These are phyloP conservation scores for Parascotia fuliginaria DNA, from an alignment of 2,888 invertebrate genomes.

Conservation along the genomic window DNA sequence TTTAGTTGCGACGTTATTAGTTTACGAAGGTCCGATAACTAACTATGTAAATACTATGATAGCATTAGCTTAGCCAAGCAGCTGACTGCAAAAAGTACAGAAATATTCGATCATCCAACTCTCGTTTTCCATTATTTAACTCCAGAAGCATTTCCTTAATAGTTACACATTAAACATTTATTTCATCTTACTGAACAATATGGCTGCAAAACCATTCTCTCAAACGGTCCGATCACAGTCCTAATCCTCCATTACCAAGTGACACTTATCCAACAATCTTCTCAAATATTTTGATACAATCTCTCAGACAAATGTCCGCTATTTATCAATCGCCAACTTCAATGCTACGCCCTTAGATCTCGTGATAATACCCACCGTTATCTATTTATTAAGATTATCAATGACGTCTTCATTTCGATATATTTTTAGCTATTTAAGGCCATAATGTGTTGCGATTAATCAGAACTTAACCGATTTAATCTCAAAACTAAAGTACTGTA, in stretches of 20 bases:
- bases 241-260: conserved; percentile 72
- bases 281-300: conserved; percentile 85
- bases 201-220: conserved; percentile 42
- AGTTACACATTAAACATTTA: background rate
- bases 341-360: conserved; percentile 61
- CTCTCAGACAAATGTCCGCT: conserved; percentile 78
- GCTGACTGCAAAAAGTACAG: too few relatives aligned
- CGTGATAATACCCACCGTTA: conserved; percentile 68
- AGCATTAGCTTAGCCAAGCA: too few relatives aligned
- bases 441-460: conserved; percentile 63
- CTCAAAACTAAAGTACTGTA: conserved; percentile 24
- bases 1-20: too few relatives aligned
- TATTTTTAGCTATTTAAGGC: conserved; percentile 60
- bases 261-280: conserved; percentile 78
- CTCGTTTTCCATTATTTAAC: background rate
- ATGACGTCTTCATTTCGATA: conserved; percentile 73
- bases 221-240: conserved; percentile 42
- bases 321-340: conserved; percentile 71
- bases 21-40: too few relatives aligned
- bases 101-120: too few relatives aligned
- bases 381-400: conserved; percentile 79
- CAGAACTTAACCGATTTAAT: conserved; percentile 43
- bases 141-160: background rate
- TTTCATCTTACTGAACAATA: conserved; percentile 3
- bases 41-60: too few relatives aligned